Percentiles rank a stretch among this genome's conserved stretches.
phyloP scores from a whole-genome alignment of 1,140 invertebrate species.

The Cydia pomonella region DNA sequence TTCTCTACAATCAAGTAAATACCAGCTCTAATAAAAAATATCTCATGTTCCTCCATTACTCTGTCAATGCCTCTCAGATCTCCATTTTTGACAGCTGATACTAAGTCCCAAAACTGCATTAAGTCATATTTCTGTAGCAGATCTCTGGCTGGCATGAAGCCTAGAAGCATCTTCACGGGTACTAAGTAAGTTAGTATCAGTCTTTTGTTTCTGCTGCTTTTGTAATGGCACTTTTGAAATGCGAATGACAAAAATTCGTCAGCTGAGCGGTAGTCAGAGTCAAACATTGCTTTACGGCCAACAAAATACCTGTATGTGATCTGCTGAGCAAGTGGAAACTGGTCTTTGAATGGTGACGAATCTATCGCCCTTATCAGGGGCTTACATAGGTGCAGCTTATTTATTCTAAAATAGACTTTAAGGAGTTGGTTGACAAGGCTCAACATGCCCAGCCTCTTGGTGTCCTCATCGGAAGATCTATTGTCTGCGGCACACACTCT shows the following conservation, averaged over 20 bases:
- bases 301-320: conserved; percentile 99
- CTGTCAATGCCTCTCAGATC: conserved; percentile 92
- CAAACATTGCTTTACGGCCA: conserved; percentile 98
- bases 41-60: conserved; percentile 92
- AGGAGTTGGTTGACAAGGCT: conserved; percentile 97
- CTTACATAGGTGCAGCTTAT: conserved; percentile 98
- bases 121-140: conserved; percentile 95
- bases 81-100: conserved; percentile 93
- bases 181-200: conserved; percentile 97
- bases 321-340: conserved; percentile 92
- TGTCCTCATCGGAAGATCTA: conserved; percentile 90
- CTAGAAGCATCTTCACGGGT: conserved; percentile 98
- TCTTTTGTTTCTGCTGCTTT: conserved; percentile 93
- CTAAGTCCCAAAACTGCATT: conserved; percentile 93
- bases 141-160: conserved; percentile 91
- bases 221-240: conserved; percentile 93
- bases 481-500: conserved; percentile 97
- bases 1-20: conserved; percentile 99
- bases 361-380: conserved; percentile 98
- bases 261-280: conserved; percentile 96
- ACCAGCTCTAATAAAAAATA: conserved; percentile 96
- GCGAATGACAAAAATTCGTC: conserved; percentile 96
- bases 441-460: conserved; percentile 97
- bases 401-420: conserved; percentile 98
- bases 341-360: conserved; percentile 92